Conservation (phyloP, 2,797 vertebrate species). For the Agapornis canus region DNA sequence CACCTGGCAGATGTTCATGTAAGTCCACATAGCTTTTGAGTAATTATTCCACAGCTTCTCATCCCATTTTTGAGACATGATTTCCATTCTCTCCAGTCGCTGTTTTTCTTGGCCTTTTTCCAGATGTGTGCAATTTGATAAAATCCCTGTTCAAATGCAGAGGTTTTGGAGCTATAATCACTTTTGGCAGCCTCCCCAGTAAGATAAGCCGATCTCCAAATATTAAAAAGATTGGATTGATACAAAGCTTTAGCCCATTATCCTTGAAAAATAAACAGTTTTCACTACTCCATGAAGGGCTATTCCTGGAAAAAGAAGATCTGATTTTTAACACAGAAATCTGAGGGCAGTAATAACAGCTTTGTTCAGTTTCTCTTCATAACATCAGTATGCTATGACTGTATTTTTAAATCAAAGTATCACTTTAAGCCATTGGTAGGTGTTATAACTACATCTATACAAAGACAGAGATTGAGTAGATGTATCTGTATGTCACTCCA, state of each 20-base stretch:
- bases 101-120: constrained; percentile 46
- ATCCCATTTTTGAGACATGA: constrained; percentile 13
- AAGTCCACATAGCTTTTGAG: constrained; percentile 14
- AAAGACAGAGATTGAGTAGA: neutral
- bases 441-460: neutral
- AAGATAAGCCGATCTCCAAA: constrained; percentile 53
- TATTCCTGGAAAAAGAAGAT: constrained; percentile 14
- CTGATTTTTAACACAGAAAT: neutral
- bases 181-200: neutral
- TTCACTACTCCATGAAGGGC: neutral
- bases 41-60: constrained; percentile 37
- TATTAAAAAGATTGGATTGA: constrained; percentile 11
- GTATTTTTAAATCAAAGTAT: neutral
- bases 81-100: constrained; percentile 11
- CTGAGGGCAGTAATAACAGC: neutral
- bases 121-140: constrained; percentile 37
- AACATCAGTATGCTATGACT: neutral
- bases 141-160: constrained; percentile 14
- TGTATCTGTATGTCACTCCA: neutral
- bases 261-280: constrained; percentile 38
- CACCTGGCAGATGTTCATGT: neutral
- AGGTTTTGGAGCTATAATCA: constrained; percentile 23
- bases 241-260: constrained; percentile 13
- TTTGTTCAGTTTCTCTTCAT: neutral
- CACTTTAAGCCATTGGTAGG: neutral